phyloP scores from a whole-genome alignment of 2,113 vertebrate species.

The Brevimyrus niger region DNA sequence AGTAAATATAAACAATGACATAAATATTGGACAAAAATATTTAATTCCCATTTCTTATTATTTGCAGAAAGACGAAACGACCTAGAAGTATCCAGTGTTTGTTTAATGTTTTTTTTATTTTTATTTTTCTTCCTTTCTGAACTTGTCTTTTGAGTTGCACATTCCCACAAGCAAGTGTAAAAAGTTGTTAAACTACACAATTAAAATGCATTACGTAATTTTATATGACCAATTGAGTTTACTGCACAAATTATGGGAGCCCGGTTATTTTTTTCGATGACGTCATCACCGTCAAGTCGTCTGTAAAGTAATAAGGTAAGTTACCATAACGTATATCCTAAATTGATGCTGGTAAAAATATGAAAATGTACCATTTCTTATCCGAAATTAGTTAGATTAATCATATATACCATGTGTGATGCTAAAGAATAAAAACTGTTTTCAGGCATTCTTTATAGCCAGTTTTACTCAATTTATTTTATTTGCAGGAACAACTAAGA shows the following conservation, averaged over 20 bases:
- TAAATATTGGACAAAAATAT: not conserved
- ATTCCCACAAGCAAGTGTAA: not conserved
- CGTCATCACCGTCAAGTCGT: constrained; percentile 19
- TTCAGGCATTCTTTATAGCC: not conserved
- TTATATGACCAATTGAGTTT: not conserved
- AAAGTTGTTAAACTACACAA: not conserved
- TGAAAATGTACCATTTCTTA: not conserved
- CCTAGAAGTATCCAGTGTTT: not conserved
- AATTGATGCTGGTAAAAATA: not conserved
- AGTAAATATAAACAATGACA: constrained; percentile 11
- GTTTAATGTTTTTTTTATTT: constrained; percentile 1
- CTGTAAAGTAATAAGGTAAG: constrained; percentile 22
- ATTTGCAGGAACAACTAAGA: constrained; percentile 2
- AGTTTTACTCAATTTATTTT: not conserved
- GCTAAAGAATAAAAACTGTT: not conserved
- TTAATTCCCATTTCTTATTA: constrained; percentile 7
- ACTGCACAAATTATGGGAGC: not conserved
- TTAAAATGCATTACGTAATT: not conserved
- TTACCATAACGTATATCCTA: not conserved
- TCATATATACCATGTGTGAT: not conserved
- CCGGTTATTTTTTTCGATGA: constrained; percentile 1
- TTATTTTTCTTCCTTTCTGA: not conserved
- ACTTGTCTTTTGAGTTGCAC: not conserved
- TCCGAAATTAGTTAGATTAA: not conserved
- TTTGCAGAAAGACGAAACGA: not conserved